Base-by-base conservation (phyloP, 1,140 invertebrate genomes). In the Heterodera schachtii region DNA sequence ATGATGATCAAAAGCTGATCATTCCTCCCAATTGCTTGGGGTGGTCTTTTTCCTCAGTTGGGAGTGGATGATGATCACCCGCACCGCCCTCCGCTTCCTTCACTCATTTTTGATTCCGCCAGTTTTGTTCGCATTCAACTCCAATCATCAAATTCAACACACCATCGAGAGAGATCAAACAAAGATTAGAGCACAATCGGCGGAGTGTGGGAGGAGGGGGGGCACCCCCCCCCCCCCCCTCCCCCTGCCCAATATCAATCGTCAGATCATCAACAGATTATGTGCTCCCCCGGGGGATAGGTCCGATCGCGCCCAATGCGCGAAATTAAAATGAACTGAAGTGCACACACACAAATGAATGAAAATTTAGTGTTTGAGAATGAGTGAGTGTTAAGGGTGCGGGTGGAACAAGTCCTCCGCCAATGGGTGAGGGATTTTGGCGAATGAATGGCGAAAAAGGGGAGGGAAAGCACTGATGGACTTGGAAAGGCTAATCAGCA, bases 31-130 rank as follows among this genome's bases (percentile, higher is more conserved):
- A 11, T 60, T 60, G 57, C 2, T 60, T 13, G 16, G 49, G 57
- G 19, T 60, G 57, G 19, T 60, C 57, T 19, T 60, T 19, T 60
- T 60, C 57, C 57, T 60, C 57, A 60, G 13, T 60, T 60, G 57
- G 57, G 57, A 60, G 19, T 60, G 57, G 9, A 19, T 60, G 57
- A 60, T 60, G 57, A 60, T 60, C 57, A 19, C 16, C 19, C 57
- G 13, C 57, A 4, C 16, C 57, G 4, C 11, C 4, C 57, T 60
- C 16, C 16, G 13, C 19, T 19, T 16, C 19, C 11, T 60, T 60
- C 57, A 60, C 57, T 60, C 57, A 60, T 60, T 60, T 60, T 60
- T 60, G 57, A 60, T 60, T 60, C 57, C 57, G 57, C 57, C 57
- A 60, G 57, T 60, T 60, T 60, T 60, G 57, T 60, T 60, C 57